Percentiles rank a stretch among this genome's conserved stretches.
These are phyloP conservation scores for Chunga burmeisteri DNA, from an alignment of 2,113 vertebrate species.

Conservation along the genomic window DNA sequence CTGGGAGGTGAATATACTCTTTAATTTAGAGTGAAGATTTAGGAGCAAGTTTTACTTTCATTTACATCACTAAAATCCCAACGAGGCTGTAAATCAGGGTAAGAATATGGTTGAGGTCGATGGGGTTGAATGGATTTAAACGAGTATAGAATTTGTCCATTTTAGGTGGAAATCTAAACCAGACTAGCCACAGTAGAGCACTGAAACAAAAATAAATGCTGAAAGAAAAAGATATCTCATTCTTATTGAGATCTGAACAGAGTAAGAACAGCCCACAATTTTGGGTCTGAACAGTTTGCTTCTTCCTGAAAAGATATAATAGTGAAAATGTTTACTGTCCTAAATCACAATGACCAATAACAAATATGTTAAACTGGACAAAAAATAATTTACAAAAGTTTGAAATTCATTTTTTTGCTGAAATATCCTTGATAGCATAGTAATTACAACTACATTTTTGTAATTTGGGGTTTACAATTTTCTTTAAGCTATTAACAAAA, in stretches of 20 bases:
- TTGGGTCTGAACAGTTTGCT: neutral
- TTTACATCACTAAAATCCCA: constrained; percentile 50
- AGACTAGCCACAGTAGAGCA: neutral
- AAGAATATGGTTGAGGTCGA: neutral
- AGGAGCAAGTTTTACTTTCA: neutral
- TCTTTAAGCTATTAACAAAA: neutral
- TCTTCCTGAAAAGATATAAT: neutral
- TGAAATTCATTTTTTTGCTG: neutral
- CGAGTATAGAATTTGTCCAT: neutral
- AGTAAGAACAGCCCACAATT: neutral
- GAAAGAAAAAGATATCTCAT: neutral
- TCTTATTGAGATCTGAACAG: neutral
- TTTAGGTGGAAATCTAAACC: neutral
- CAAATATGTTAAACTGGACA: neutral
- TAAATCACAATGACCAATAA: neutral
- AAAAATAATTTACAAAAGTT: neutral
- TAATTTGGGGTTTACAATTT: neutral
- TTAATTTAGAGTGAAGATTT: neutral
- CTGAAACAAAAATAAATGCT: neutral
- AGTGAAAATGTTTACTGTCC: neutral
- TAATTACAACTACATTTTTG: neutral
- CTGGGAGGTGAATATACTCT: neutral
- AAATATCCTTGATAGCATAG: neutral
- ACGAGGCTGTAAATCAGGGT: constrained; percentile 39
- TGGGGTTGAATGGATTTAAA: constrained; percentile 21